These are phyloP conservation scores for Neodiprion pinetum DNA, from an alignment of 1,140 invertebrate species.

Conservation along the genomic window DNA sequence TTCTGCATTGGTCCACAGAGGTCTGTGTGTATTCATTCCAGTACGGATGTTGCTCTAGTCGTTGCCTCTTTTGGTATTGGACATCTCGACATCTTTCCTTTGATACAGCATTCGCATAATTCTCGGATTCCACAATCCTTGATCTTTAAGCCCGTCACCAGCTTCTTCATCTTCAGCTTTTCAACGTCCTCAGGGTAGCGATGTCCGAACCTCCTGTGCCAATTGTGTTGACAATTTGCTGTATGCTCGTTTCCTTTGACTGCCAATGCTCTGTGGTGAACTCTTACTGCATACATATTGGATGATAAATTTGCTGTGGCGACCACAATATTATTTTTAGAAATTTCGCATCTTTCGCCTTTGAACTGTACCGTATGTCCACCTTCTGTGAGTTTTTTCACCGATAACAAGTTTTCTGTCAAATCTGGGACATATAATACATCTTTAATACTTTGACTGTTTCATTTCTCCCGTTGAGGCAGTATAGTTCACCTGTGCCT, in stretches of 20 bases:
- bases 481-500: not conserved
- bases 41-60: conserved; percentile 14
- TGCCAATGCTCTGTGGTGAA: not conserved
- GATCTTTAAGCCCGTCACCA: conserved; percentile 20
- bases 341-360: conserved; percentile 17
- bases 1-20: conserved; percentile 32
- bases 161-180: conserved; percentile 8
- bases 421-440: conserved; percentile 52
- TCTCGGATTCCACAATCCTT: conserved; percentile 19
- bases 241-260: not conserved
- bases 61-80: conserved; percentile 30
- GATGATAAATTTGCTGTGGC: not conserved
- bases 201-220: conserved; percentile 26
- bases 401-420: conserved; percentile 50
- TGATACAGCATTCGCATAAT: conserved; percentile 25
- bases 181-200: conserved; percentile 18
- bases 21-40: conserved; percentile 35
- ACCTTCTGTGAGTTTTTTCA: conserved; percentile 36
- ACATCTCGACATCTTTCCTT: conserved; percentile 24
- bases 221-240: conserved; percentile 20
- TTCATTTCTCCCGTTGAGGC: not conserved
- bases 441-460: conserved; percentile 33
- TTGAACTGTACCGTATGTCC: conserved; percentile 28
- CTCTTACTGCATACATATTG: not conserved
- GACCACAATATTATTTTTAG: not conserved